Conservation (phyloP, 2,113 vertebrate species). For the Indri indri region DNA sequence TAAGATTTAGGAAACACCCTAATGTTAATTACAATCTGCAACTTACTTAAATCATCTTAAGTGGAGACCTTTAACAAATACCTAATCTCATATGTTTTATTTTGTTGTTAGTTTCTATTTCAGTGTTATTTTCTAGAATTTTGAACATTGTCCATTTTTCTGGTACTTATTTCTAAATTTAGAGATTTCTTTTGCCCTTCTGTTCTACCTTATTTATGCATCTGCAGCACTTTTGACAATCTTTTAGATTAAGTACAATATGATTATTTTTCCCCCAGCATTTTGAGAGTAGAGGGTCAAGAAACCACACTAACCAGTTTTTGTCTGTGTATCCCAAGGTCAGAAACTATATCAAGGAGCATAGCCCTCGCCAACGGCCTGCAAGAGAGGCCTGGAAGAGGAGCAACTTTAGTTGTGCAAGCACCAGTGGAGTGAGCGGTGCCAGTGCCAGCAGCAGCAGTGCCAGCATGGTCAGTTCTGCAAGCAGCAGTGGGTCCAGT, state of each 20-base stretch:
- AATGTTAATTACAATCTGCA: neutral
- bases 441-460: constrained; percentile 92
- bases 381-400: constrained; percentile 94
- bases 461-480: constrained; percentile 94
- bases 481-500: constrained; percentile 93
- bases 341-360: constrained; percentile 96
- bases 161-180: constrained; percentile 24
- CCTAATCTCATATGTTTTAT: neutral
- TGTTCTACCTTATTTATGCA: neutral
- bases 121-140: neutral
- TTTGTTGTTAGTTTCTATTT: constrained; percentile 39
- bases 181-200: neutral
- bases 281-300: neutral
- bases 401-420: constrained; percentile 92
- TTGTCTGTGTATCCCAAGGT: constrained; percentile 84
- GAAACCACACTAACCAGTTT: constrained; percentile 6
- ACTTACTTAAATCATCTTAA: constrained; percentile 30
- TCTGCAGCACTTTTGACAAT: neutral
- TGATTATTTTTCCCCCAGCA: neutral
- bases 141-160: neutral
- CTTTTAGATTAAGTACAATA: neutral
- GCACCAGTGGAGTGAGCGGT: constrained; percentile 92
- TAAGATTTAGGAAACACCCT: constrained; percentile 22
- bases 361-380: constrained; percentile 91
- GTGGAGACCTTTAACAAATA: constrained; percentile 12